phyloP scores from a whole-genome alignment of 2,888 invertebrate genomes.

The Octonoba sinensis region DNA sequence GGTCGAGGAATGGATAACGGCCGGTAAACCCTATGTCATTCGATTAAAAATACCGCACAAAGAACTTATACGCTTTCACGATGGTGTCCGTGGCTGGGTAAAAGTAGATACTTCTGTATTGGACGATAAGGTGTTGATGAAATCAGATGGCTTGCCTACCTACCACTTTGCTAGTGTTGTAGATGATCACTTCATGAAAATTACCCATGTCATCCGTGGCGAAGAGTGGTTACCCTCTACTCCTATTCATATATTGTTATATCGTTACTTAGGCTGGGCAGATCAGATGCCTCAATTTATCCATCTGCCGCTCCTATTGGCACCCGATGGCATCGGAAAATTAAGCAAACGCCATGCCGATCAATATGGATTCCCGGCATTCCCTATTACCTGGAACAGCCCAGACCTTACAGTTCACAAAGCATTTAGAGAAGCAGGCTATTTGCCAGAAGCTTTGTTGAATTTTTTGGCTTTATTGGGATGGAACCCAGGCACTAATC shows the following conservation, averaged over 20 bases:
- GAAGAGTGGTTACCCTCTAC: conserved; percentile 98
- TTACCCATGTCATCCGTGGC: conserved; percentile 95
- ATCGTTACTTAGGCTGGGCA: conserved; percentile 86
- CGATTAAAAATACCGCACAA: background rate
- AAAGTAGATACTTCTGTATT: background rate
- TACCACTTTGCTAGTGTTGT: conserved; percentile 98
- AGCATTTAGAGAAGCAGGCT: background rate
- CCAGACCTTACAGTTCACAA: background rate
- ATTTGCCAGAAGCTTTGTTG: conserved; percentile 3
- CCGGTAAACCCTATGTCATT: background rate
- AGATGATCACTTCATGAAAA: conserved; percentile 93
- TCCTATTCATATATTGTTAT: conserved; percentile 92
- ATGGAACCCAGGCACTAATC: background rate
- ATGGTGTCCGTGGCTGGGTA: background rate
- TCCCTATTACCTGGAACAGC: background rate
- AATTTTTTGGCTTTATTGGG: conserved; percentile 8
- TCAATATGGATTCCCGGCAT: background rate
- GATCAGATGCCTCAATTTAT: conserved; percentile 83
- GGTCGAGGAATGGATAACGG: background rate
- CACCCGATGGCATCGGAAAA: background rate
- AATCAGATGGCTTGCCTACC: conserved; percentile 93
- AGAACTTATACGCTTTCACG: background rate
- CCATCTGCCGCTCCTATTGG: conserved; percentile 89
- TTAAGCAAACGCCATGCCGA: background rate
- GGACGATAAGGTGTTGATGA: conserved; percentile 80